These are phyloP conservation scores for Corvus hawaiiensis DNA, from an alignment of 2,113 vertebrate genomes.

Conservation along the genomic window DNA sequence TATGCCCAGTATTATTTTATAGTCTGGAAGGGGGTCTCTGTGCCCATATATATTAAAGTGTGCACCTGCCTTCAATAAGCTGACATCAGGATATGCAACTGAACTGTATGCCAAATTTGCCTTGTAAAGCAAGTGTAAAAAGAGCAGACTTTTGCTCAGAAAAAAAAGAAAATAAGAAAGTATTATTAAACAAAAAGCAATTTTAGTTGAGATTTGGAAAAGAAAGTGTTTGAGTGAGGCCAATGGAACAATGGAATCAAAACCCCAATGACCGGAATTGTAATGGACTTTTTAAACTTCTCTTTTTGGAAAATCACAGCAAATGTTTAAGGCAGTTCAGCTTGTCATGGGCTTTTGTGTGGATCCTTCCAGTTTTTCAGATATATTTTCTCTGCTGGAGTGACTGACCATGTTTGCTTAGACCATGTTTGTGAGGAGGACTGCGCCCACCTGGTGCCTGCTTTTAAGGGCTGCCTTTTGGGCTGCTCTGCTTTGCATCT, in stretches of 20 bases:
- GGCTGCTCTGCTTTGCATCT: not conserved
- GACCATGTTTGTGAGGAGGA: not conserved
- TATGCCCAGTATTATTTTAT: slow-evolving; percentile 68
- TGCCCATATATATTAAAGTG: slow-evolving; percentile 65
- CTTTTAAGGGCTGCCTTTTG: not conserved
- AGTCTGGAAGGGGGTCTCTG: slow-evolving; percentile 65
- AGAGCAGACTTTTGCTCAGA: slow-evolving; percentile 45
- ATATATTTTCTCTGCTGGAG: not conserved
- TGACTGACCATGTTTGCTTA: not conserved
- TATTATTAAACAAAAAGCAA: slow-evolving; percentile 15
- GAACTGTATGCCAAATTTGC: slow-evolving; percentile 62
- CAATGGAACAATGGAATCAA: slow-evolving; percentile 4
- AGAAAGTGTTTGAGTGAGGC: slow-evolving; percentile 9
- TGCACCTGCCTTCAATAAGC: slow-evolving; percentile 77
- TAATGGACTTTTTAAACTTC: not conserved
- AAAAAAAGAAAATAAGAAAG: not conserved
- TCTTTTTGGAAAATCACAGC: not conserved
- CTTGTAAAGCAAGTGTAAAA: slow-evolving; percentile 69
- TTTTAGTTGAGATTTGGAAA: slow-evolving; percentile 36
- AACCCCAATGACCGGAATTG: not conserved
- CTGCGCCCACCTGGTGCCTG: fast-evolving
- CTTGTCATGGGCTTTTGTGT: not conserved
- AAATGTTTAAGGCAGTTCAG: not conserved
- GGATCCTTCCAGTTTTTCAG: not conserved
- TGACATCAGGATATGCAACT: slow-evolving; percentile 49